Percentiles rank a stretch among this genome's conserved stretches.
These are phyloP conservation scores for Trypoxylon attenuatum DNA, from an alignment of 2,888 invertebrate species.

Conservation along the genomic window DNA sequence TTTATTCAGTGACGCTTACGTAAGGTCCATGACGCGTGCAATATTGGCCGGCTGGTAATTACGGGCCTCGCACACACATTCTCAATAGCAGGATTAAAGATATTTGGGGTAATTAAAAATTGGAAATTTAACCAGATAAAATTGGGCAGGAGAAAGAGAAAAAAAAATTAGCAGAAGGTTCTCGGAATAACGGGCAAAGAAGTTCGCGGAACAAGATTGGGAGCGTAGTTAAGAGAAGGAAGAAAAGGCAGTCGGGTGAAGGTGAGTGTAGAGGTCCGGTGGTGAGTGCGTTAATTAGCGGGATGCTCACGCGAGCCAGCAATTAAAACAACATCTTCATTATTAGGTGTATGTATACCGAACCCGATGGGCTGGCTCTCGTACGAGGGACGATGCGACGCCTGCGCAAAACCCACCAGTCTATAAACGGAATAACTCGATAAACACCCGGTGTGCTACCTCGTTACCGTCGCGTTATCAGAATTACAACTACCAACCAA, in stretches of 20 bases:
- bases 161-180: too few relatives aligned
- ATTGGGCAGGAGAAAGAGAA: too few relatives aligned
- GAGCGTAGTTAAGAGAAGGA: neutral
- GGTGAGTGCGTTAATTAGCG: constrained; percentile 74
- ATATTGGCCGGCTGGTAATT: too few relatives aligned
- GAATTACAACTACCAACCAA: constrained; percentile 13
- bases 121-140: too few relatives aligned
- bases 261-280: constrained; percentile 63
- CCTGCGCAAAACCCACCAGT: constrained; percentile 25
- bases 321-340: constrained; percentile 75
- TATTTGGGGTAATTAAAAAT: too few relatives aligned
- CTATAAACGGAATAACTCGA: constrained; percentile 52
- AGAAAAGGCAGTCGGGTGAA: constrained; percentile 47
- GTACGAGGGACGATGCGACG: constrained; percentile 12
- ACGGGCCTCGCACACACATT: too few relatives aligned
- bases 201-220: too few relatives aligned
- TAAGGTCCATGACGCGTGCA: too few relatives aligned
- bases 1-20: too few relatives aligned
- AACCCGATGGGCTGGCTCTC: constrained; percentile 43
- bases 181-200: too few relatives aligned
- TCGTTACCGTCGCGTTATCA: constrained; percentile 51
- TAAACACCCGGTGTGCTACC: constrained; percentile 35
- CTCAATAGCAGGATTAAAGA: too few relatives aligned
- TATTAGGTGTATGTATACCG: constrained; percentile 68
- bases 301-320: constrained; percentile 73